Base-by-base conservation (phyloP, 2,797 vertebrate species). In the Xerus rutilus region DNA sequence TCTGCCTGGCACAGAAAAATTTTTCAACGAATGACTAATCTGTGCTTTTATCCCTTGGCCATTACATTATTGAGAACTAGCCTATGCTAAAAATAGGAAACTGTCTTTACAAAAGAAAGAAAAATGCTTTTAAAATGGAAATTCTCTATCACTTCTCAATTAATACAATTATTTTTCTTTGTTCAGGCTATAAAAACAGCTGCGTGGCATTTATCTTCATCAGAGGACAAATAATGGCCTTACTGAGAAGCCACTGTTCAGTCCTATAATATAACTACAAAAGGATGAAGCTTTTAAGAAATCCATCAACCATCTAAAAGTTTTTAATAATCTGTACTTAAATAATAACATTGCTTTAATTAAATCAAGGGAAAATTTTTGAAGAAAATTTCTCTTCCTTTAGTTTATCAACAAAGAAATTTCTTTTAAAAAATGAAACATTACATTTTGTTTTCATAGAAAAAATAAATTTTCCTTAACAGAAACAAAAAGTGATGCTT, bases 81-180 rank as follows among this genome's bases (percentile, higher is more conserved):
- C 64, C 13, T 43, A 39, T 30, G 10, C 0, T 93, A 32, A 87
- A 83, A 17, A 52, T 47, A 49, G 89, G 67, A 87, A 94, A 83
- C 5, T 76, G 25, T n/a, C 39, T 93, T 84, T 39, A 89, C 7
- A 72, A 23, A 4, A 52, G 20, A 20, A 54, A 17, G 70, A 86
- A 52, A 39, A 49, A 67, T 65, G 1, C 13, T 67, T 78, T 93
- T 32, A 39, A 86, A 92, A 74, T 30, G 8, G 28, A 86, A 93
- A 64, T 59, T 54, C 89, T 88, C 74, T 11, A 62, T 77, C 25
- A 81, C n/a, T 88, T 79, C n/a, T 92, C 64, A 89, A 14, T 78
- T 43, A 89, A 69, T 57, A 35, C 35, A 90, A 39, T 28, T 65
- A 47, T 49, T 90, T 85, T 88, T 86, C 10, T 10, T 57, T 43